phyloP scores from a whole-genome alignment of 2,113 vertebrate genomes.

The Columba janthina region DNA sequence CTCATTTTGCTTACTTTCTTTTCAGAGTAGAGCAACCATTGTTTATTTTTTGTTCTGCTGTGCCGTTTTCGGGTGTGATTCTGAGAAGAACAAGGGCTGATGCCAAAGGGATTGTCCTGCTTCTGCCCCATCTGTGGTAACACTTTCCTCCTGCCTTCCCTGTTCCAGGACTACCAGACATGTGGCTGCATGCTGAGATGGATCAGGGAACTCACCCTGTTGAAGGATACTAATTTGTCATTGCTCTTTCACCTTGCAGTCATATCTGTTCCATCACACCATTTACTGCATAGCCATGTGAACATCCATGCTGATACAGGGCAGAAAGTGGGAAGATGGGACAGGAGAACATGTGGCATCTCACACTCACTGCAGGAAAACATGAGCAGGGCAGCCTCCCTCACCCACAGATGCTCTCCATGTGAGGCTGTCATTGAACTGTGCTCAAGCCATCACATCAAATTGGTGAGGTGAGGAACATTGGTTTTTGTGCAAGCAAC shows the following conservation, averaged over 20 bases:
- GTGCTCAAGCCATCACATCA: accelerated
- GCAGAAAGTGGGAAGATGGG: background rate
- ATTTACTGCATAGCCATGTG: background rate
- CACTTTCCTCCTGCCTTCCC: background rate
- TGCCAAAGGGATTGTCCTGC: background rate
- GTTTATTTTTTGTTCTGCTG: background rate
- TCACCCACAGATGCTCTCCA: background rate
- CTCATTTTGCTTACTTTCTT: background rate
- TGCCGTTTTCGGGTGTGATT: background rate
- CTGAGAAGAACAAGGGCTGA: background rate
- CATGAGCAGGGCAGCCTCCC: background rate
- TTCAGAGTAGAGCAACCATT: background rate
- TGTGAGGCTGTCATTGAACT: accelerated
- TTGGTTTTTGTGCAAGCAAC: background rate
- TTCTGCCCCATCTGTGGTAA: background rate
- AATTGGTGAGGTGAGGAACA: background rate
- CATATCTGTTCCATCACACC: background rate
- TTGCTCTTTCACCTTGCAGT: background rate
- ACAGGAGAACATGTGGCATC: background rate
- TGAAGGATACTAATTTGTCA: background rate
- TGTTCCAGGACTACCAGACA: background rate
- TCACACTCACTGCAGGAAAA: background rate
- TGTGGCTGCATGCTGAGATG: background rate
- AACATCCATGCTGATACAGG: background rate
- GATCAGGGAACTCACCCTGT: background rate